phyloP scores from a whole-genome alignment of 2,113 vertebrate genomes.

The Anarhynchus alexandrinus region DNA sequence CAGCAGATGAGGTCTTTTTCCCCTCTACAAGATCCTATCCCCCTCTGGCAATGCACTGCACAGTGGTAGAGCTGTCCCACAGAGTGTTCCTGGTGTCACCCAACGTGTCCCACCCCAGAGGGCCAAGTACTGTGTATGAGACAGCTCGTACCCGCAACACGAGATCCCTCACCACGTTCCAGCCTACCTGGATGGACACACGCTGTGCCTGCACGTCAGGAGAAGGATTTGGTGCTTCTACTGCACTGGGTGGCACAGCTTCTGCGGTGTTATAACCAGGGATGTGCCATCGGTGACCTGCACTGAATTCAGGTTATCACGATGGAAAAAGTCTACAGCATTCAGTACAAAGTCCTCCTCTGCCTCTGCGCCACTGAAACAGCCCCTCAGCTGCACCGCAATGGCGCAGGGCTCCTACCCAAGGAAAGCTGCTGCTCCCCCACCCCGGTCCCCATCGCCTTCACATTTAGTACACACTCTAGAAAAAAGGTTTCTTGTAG shows the following conservation, averaged over 20 bases:
- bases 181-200: background rate
- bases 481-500: background rate
- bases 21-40: background rate
- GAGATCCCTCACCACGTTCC: background rate
- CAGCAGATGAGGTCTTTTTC: background rate
- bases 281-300: background rate
- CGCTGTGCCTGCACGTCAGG: rapidly evolving
- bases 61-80: background rate
- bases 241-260: background rate
- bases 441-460: background rate
- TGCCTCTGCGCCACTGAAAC: background rate
- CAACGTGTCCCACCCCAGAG: rapidly evolving
- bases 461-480: background rate
- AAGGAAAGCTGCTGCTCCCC: background rate
- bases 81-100: background rate
- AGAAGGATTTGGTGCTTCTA: background rate
- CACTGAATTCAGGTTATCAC: background rate
- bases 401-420: rapidly evolving
- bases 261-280: background rate
- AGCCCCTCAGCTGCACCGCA: background rate
- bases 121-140: background rate
- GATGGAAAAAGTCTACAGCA: background rate
- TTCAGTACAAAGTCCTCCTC: background rate
- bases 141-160: background rate
- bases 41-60: background rate